phyloP scores from a whole-genome alignment of 1,140 invertebrate species.

The Charaxes varanes region DNA sequence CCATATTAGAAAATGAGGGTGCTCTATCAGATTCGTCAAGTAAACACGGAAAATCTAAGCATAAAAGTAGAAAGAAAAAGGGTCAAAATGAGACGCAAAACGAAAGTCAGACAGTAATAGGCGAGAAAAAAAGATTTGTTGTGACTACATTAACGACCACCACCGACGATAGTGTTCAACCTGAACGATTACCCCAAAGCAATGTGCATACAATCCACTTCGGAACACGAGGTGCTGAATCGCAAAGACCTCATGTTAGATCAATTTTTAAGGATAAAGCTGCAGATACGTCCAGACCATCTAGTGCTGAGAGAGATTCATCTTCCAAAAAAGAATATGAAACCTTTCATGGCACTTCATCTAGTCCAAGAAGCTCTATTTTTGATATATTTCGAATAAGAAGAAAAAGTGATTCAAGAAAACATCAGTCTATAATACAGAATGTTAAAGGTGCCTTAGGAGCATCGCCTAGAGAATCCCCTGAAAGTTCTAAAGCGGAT shows the following conservation, averaged over 20 bases:
- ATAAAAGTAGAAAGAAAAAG: conserved; percentile 61
- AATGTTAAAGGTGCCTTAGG: conserved; percentile 38
- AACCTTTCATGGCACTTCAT: conserved; percentile 67
- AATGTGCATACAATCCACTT: conserved; percentile 67
- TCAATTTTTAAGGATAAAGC: conserved; percentile 62
- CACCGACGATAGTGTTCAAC: conserved; percentile 44
- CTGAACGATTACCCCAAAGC: conserved; percentile 40
- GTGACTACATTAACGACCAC: conserved; percentile 55
- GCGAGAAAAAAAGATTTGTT: conserved; percentile 57
- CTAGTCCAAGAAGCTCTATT: conserved; percentile 67
- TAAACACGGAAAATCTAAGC: conserved; percentile 57
- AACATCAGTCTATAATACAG: conserved; percentile 53
- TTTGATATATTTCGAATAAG: conserved; percentile 69
- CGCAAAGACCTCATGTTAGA: conserved; percentile 59
- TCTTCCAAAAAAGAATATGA: conserved; percentile 56
- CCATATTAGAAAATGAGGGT: conserved; percentile 68
- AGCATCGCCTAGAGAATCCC: conserved; percentile 36
- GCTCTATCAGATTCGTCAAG: conserved; percentile 49
- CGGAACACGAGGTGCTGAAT: conserved; percentile 61
- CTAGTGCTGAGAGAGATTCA: conserved; percentile 56
- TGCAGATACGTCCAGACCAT: conserved; percentile 45
- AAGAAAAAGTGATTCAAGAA: conserved; percentile 66
- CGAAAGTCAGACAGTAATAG: conserved; percentile 54
- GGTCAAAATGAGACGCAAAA: conserved; percentile 36
- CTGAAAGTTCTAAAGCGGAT: conserved; percentile 46